Evolutionary conservation across 1,140 invertebrate species (phyloP), one percentile per base, ranked within the genome.

Genomic region (Mylabris phalerata): DNA sequence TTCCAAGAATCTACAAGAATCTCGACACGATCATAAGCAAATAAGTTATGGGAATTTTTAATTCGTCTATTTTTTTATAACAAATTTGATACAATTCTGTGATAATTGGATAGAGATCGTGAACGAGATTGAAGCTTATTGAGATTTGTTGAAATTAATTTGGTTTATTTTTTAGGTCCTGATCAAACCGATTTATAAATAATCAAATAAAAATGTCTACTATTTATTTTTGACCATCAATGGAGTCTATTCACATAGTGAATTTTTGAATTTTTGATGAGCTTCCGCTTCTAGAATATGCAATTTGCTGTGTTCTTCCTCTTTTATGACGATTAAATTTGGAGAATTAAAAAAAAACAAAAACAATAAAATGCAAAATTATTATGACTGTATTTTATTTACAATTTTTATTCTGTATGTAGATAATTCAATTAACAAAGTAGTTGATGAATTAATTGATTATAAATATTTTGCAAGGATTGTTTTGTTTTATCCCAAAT

Each of bases 151-250:
- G 19, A 19, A 40, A 50, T 26, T 50, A 55, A 44, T 32, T 43
- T 41, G 61, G 2, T 43, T 26, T 50, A 40, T 63, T 57, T 67
- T 71, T 62, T 70, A 69, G 71, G 67, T 69, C 71, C 71, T 44
- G 71, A 69, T 62, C 71, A 72, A 62, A 70, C 71, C 50, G 71
- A 72, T 64, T 65, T 71, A 55, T 72, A 71, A 65, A 52, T 45
- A 32, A 42, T 42, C 9, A 42, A 11, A 42, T 42, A n/a, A 7
- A 42, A 42, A 32, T 4, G 1, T 32, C 3, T 32, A 7, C 4
- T 5, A 32, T 19, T 19, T 19, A 19, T 19, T 19, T 19, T 19
- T 19, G 19, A 19, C 19, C 19, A 19, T 19, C 19, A 19, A 19
- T 19, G 19, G 19, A 19, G 19, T 19, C 19, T 19, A 19, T 19